Percentiles rank a stretch among this genome's conserved stretches.
phyloP scores from a whole-genome alignment of 2,888 invertebrate species.

The Lasioglossum leucozonium region DNA sequence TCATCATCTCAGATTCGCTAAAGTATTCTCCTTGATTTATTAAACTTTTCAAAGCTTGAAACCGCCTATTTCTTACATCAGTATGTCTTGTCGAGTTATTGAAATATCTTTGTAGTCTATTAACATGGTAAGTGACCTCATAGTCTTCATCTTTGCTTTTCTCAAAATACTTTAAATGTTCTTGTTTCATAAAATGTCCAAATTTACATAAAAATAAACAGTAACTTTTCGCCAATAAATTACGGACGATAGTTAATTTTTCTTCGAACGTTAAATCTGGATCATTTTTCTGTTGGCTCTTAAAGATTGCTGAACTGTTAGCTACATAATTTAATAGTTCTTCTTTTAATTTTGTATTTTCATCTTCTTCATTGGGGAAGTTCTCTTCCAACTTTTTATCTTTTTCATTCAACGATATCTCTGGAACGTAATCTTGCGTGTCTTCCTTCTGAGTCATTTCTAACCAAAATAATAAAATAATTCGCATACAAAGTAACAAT shows the following conservation, averaged over 20 bases:
- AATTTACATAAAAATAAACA: slow-evolving; percentile 91
- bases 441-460: slow-evolving; percentile 46
- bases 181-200: slow-evolving; percentile 88
- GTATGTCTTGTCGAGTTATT: slow-evolving; percentile 85
- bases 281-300: slow-evolving; percentile 93
- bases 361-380: not conserved
- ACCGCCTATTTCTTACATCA: slow-evolving; percentile 92
- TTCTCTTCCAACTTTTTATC: slow-evolving; percentile 6
- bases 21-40: slow-evolving; percentile 92
- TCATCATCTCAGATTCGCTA: slow-evolving; percentile 97
- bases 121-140: slow-evolving; percentile 88
- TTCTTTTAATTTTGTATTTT: slow-evolving; percentile 83
- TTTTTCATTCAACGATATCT: slow-evolving; percentile 38
- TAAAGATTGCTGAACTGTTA: slow-evolving; percentile 86
- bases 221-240: slow-evolving; percentile 88
- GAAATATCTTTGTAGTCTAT: slow-evolving; percentile 87
- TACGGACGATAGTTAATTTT: slow-evolving; percentile 89
- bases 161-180: slow-evolving; percentile 90
- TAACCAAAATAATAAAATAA: slow-evolving; percentile 16
- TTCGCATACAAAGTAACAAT: not conserved
- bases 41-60: slow-evolving; percentile 91
- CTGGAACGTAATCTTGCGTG: slow-evolving; percentile 10
- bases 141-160: slow-evolving; percentile 84
- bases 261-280: slow-evolving; percentile 89
- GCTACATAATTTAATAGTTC: slow-evolving; percentile 88